A percentile compares a stretch with the other conserved stretches of the same genome.
These are phyloP conservation scores for Nomada ruficornis DNA, from an alignment of 2,888 invertebrate genomes.

Conservation along the genomic window DNA sequence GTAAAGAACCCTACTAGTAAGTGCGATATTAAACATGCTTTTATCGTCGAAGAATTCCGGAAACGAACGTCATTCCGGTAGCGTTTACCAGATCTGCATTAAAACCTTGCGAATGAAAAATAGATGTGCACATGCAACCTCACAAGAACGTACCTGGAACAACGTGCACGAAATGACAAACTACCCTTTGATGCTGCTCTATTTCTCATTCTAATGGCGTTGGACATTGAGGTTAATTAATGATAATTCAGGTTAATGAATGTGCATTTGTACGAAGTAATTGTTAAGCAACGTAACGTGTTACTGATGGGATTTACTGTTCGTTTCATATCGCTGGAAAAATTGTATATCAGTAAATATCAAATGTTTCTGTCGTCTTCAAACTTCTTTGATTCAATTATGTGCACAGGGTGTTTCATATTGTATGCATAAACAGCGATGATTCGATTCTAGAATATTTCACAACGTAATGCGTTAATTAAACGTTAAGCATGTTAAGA, in stretches of 20 bases:
- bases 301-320: too few species aligned
- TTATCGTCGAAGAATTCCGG: constrained; percentile 9
- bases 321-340: not conserved
- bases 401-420: too few species aligned
- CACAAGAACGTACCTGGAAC: not conserved
- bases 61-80: not conserved
- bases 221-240: constrained; percentile 1
- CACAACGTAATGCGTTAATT: too few species aligned
- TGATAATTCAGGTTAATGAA: constrained; percentile 9
- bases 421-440: too few species aligned
- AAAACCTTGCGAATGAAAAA: constrained; percentile 24
- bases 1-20: not conserved
- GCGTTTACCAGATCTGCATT: constrained; percentile 14
- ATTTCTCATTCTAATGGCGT: not conserved
- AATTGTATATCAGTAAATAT: too few species aligned
- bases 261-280: not conserved
- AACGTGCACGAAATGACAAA: constrained; percentile 5
- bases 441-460: too few species aligned
- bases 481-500: too few species aligned
- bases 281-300: not conserved
- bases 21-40: constrained; percentile 4
- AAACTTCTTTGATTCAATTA: not conserved
- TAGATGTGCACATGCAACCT: not conserved
- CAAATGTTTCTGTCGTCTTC: too few species aligned
- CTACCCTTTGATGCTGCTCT: not conserved